Conservation (phyloP, 2,797 vertebrate genomes). For the Oreortyx pictus region DNA sequence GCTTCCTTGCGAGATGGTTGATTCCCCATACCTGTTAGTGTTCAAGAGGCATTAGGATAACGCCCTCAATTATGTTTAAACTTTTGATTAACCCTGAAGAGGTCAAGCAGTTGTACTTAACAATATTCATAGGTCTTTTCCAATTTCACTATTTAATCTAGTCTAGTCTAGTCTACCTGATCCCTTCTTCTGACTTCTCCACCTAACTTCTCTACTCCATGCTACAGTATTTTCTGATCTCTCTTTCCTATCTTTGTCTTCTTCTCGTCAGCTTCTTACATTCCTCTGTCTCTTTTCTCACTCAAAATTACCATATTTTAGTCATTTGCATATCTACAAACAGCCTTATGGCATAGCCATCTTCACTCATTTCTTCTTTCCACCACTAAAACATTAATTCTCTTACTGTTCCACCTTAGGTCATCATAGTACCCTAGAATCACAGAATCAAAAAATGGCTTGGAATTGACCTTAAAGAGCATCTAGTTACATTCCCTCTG, state of each 20-base stretch:
- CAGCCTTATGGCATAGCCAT: neutral
- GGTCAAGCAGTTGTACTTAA: neutral
- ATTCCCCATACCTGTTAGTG: neutral
- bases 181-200: neutral
- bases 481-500: too few species aligned
- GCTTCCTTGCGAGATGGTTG: neutral
- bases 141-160: neutral
- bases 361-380: neutral
- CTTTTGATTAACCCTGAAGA: neutral
- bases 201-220: neutral
- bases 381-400: neutral
- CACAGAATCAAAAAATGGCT: neutral
- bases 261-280: neutral
- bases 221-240: neutral
- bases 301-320: neutral
- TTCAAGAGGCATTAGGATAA: neutral
- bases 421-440: neutral
- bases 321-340: neutral
- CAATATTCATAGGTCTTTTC: neutral
- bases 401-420: neutral
- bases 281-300: neutral
- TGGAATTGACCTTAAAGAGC: too few species aligned
- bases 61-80: neutral
- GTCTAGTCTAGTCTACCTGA: neutral
- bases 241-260: neutral